Conservation (phyloP, 2,113 vertebrate species). For the Cromileptes altivelis region DNA sequence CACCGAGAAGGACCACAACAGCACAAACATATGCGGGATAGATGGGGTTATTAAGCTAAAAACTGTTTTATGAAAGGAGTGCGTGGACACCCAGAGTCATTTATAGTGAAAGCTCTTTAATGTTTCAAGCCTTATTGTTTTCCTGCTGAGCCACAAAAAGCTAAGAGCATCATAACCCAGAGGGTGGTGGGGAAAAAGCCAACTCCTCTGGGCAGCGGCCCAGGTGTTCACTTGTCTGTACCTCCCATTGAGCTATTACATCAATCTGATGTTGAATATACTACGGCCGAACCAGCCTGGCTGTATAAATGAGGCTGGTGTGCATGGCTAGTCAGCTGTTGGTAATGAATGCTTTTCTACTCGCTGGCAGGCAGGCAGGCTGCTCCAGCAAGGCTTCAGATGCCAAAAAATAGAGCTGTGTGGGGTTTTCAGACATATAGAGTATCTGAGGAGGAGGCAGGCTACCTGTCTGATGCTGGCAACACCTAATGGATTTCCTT, state of each 20-base stretch:
- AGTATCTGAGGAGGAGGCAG: slow-evolving; percentile 29
- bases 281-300: slow-evolving; percentile 19
- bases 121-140: slow-evolving; percentile 58
- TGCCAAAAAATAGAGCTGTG: slow-evolving; percentile 49
- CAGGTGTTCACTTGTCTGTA: slow-evolving; percentile 63
- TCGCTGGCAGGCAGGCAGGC: slow-evolving; percentile 18
- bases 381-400: slow-evolving; percentile 24
- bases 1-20: slow-evolving; percentile 17
- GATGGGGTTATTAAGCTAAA: slow-evolving; percentile 57
- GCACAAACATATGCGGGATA: slow-evolving; percentile 38
- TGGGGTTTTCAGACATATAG: slow-evolving; percentile 49
- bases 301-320: slow-evolving; percentile 64
- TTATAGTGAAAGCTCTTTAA: slow-evolving; percentile 39
- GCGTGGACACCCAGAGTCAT: slow-evolving; percentile 50
- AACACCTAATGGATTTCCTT: slow-evolving; percentile 14
- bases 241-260: slow-evolving; percentile 59
- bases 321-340: slow-evolving; percentile 64
- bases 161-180: slow-evolving; percentile 51
- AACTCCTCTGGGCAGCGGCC: slow-evolving; percentile 49
- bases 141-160: slow-evolving; percentile 52
- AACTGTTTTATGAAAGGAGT: slow-evolving; percentile 20
- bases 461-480: slow-evolving; percentile 29
- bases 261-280: slow-evolving; percentile 56
- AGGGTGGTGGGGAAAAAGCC: slow-evolving; percentile 39
- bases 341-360: slow-evolving; percentile 64